Conservation (phyloP, 2,113 vertebrate genomes). For the Ptyas mucosa region DNA sequence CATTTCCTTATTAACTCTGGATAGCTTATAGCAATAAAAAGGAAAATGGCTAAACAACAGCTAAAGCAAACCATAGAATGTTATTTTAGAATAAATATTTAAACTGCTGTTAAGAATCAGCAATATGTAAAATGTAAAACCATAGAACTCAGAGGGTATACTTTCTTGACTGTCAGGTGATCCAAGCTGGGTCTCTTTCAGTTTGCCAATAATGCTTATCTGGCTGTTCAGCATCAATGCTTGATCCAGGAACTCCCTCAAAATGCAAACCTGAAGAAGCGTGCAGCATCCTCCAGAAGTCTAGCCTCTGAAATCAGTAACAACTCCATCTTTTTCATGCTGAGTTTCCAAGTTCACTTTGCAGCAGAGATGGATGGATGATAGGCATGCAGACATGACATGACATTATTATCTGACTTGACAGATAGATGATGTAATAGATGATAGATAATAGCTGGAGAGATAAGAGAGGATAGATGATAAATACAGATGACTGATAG, state of each 20-base stretch:
- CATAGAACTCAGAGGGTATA: no score
- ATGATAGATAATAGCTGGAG: not conserved
- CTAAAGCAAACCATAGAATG: not conserved
- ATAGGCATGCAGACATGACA: not conserved
- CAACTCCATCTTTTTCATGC: not conserved
- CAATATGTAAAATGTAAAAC: no score
- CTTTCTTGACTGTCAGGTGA: not conserved
- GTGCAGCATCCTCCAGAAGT: not conserved
- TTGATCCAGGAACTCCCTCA: not conserved
- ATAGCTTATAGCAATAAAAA: not conserved
- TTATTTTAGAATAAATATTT: not conserved
- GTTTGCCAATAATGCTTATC: no score
- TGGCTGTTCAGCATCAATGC: no score
- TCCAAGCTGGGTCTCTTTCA: not conserved
- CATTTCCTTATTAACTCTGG: not conserved
- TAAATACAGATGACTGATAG: not conserved
- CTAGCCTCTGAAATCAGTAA: not conserved
- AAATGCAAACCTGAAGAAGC: not conserved
- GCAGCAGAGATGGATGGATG: not conserved
- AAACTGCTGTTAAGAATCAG: not conserved
- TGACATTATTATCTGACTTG: no score
- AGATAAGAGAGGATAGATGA: not conserved
- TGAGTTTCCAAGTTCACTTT: not conserved
- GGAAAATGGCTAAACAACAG: not conserved
- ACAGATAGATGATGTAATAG: not conserved